Base-by-base conservation (phyloP, 2,888 invertebrate species). In the Seladonia tumulorum region DNA sequence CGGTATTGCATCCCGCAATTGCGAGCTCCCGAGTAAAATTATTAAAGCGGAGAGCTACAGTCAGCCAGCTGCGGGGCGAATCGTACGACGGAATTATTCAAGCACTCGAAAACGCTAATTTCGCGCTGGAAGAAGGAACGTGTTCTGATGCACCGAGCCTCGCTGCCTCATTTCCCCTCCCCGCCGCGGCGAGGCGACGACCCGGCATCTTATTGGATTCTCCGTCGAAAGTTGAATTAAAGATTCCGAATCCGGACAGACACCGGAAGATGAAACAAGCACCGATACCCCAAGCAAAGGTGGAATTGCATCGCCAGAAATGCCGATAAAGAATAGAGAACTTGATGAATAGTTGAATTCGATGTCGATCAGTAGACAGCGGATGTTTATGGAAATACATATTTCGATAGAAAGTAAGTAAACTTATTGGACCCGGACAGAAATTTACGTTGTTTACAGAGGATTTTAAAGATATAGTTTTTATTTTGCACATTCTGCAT, bases 41-140 rank as follows among this genome's bases (percentile, higher is more conserved):
- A 91, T 86, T 88, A 85, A 89, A 88, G 85, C 85, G 25, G 16
- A 39, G 81, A 81, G 63, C 73, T 81, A 82, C 76, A 81, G 72
- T n/a, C 75, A 22, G 57, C 22, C 8, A 70, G 71, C 73, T 66
- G 39, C 66, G 25, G 77, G 53, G 78, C 60, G 76, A 81, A 68
- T 79, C 81, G 66, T 60, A 76, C 60, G 76, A 79, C 74, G 90
- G 85, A 91, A 91, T 91, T 83, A 91, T 91, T 91, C 88, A 89
- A 68, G 22, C 79, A 83, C 83, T 87, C 81, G 83, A 83, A 87
- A 90, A 89, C 90, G 90, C 87, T 91, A 91, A 91, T 91, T 91
- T 90, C 88, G 57, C 78, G 68, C 57, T 57, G 85, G 63, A 84
- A 60, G 68, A 71, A 71, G 83, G 22, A 63, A 83, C 81, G 71